phyloP scores from a whole-genome alignment of 2,113 vertebrate genomes.

The Gopherus evgoodei region DNA sequence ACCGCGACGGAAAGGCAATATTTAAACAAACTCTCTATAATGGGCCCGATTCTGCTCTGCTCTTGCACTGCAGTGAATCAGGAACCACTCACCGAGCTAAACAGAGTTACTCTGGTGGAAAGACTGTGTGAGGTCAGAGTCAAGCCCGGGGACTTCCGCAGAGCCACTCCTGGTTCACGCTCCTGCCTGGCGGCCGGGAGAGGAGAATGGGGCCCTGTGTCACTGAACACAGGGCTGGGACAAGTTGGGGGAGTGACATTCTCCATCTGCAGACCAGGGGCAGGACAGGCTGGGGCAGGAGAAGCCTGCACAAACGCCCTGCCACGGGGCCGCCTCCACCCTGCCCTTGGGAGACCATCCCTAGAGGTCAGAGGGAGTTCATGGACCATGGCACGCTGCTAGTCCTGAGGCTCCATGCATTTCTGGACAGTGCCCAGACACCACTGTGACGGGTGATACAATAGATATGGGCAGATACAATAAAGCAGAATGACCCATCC shows the following conservation, averaged over 20 bases:
- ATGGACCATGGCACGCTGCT: not conserved
- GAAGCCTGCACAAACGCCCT: too few species aligned
- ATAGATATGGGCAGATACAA: not conserved
- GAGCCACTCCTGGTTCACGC: not conserved
- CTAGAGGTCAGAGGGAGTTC: not conserved
- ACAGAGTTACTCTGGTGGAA: not conserved
- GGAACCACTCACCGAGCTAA: not conserved
- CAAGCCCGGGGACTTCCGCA: not conserved
- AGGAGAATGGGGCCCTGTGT: not conserved
- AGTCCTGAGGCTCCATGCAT: not conserved
- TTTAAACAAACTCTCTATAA: not conserved
- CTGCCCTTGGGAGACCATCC: not conserved
- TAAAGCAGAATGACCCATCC: not conserved
- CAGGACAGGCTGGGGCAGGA: too few species aligned
- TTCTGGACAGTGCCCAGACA: not conserved
- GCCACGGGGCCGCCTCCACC: not conserved
- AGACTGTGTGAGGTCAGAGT: not conserved
- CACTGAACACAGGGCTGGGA: not conserved
- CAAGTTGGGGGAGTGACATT: not conserved
- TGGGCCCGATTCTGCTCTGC: not conserved
- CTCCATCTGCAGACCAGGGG: not conserved
- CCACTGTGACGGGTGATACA: fast-evolving
- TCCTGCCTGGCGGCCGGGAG: not conserved
- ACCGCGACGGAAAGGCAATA: not conserved
- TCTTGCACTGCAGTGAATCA: not conserved